A percentile compares a stretch with the other conserved stretches of the same genome.
Evolutionary conservation across 2,797 vertebrate genomes (phyloP).

Genomic region (Alcedo quadribrachys): DNA sequence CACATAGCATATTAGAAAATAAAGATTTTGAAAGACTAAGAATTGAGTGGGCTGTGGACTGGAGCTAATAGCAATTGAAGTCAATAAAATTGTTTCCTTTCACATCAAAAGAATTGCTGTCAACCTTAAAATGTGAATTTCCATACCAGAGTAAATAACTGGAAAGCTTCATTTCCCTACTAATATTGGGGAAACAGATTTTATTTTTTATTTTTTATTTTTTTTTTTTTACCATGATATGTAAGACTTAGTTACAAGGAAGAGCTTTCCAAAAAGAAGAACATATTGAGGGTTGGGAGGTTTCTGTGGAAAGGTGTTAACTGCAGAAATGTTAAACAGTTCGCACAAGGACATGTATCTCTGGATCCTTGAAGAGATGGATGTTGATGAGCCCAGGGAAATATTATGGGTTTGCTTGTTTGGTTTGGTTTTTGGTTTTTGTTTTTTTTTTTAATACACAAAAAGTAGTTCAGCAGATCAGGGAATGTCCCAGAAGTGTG

Average conservation of each 20-base stretch:
- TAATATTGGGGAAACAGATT: not conserved
- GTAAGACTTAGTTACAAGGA: not conserved
- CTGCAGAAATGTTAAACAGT: not conserved
- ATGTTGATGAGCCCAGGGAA: not conserved
- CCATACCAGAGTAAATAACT: not conserved
- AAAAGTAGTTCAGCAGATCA: not conserved
- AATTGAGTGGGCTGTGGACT: fast-evolving
- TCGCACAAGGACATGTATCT: not conserved
- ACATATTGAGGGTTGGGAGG: not conserved
- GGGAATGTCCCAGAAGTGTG: not conserved
- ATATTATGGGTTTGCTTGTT: not conserved
- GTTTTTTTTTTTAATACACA: not conserved
- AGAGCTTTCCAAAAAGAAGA: not conserved
- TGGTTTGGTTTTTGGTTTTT: too few relatives aligned
- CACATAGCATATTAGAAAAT: not conserved
- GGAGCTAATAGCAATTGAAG: not conserved
- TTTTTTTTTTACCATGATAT: not conserved
- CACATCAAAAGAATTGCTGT: not conserved
- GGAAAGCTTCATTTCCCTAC: not conserved
- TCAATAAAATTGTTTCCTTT: not conserved
- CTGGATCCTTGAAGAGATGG: not conserved
- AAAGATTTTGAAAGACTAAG: not conserved
- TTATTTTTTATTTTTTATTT: not conserved
- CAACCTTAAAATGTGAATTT: not conserved
- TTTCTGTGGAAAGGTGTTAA: not conserved